Evolutionary conservation across 1,140 invertebrate genomes (phyloP).

Genomic region (Vanessa tameamea): DNA sequence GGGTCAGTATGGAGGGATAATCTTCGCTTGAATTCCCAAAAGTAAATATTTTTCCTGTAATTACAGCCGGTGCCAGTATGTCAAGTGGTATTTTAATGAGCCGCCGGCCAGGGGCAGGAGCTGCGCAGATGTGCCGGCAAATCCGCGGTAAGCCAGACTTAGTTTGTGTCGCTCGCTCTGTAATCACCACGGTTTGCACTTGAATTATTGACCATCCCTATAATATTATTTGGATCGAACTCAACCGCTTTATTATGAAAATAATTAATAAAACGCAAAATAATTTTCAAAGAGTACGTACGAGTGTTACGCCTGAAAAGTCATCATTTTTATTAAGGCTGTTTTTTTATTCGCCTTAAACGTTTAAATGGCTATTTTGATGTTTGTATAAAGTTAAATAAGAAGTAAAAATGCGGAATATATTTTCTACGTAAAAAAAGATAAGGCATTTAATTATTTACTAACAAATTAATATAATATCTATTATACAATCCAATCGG

Average conservation of each 20-base stretch:
- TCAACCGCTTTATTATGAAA: neutral
- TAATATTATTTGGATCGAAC: slow-evolving; percentile 17
- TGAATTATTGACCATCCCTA: slow-evolving; percentile 35
- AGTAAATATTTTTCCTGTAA: slow-evolving; percentile 33
- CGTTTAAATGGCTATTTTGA: no score
- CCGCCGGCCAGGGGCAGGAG: slow-evolving; percentile 20
- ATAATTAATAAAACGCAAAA: neutral
- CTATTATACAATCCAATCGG: no score
- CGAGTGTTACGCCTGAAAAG: no score
- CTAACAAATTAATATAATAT: no score
- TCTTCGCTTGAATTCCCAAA: slow-evolving; percentile 15
- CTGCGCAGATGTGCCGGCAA: slow-evolving; percentile 57
- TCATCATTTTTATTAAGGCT: no score
- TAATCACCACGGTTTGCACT: slow-evolving; percentile 42
- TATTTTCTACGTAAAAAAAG: no score
- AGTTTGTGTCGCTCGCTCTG: slow-evolving; percentile 56
- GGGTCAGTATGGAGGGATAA: slow-evolving; percentile 7
- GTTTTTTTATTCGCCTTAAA: no score
- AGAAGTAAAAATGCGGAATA: no score
- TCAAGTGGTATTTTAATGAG: slow-evolving; percentile 55
- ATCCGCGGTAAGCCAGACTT: slow-evolving; percentile 65
- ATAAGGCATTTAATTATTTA: no score
- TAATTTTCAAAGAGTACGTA: no score
- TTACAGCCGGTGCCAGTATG: slow-evolving; percentile 28
- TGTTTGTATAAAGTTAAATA: no score